A percentile compares a stretch with the other conserved stretches of the same genome.
Conservation (phyloP, 2,888 invertebrate species). For the Drosophila paramelanica region DNA sequence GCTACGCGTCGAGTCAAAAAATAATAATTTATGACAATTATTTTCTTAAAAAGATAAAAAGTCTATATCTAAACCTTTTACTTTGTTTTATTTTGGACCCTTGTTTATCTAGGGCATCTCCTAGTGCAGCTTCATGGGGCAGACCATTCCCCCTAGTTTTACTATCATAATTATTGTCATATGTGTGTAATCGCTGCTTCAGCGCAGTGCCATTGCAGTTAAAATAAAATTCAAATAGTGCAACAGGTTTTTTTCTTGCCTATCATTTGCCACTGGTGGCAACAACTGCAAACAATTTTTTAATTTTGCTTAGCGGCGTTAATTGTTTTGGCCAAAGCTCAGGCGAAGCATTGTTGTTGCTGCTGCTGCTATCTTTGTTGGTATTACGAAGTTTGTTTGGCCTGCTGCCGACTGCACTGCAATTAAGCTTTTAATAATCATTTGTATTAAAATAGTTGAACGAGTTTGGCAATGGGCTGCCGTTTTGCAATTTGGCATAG, state of each 20-base stretch:
- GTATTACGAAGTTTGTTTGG: constrained; percentile 25
- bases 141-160: constrained; percentile 1
- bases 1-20: too few species aligned
- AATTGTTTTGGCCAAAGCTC: constrained; percentile 73
- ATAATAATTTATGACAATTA: too few species aligned
- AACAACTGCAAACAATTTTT: constrained; percentile 61
- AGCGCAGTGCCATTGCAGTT: constrained; percentile 25
- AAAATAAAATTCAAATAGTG: constrained; percentile 49
- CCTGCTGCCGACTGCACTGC: constrained; percentile 44
- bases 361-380: constrained; percentile 18
- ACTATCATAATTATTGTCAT: constrained; percentile 44
- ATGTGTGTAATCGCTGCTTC: constrained; percentile 15
- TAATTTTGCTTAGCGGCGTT: constrained; percentile 62
- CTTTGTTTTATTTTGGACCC: neutral
- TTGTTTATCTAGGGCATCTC: constrained; percentile 4
- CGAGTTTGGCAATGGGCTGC: constrained; percentile 67
- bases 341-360: constrained; percentile 16
- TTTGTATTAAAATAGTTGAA: constrained; percentile 67
- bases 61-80: too few species aligned
- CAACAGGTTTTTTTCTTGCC: constrained; percentile 59
- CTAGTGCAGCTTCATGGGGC: neutral
- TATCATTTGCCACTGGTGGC: constrained; percentile 28
- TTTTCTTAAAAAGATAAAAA: too few species aligned
- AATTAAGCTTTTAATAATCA: constrained; percentile 74
- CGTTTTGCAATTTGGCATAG: constrained; percentile 70